Evolutionary conservation across 2,888 invertebrate genomes (phyloP), one percentile per base, ranked within the genome.

Genomic region (Habroteleia sp.): DNA sequence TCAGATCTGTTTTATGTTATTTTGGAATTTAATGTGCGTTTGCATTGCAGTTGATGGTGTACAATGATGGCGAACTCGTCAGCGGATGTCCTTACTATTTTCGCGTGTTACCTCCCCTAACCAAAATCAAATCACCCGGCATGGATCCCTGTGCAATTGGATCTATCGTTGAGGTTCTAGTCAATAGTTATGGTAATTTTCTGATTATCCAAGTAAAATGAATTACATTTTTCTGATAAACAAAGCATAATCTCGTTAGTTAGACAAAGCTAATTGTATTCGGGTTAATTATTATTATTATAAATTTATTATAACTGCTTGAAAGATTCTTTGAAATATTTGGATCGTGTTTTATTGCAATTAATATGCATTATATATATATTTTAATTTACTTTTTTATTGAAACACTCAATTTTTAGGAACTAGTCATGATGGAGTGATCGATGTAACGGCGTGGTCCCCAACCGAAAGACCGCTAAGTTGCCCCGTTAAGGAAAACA

Each of bases 81-180:
- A 89, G 90, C 60, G 91, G 91, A 8, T 92, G 92, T 80, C 93
- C 93, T 2, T 88, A 95, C 85, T 95, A 95, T 89, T 96, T 98
- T 87, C 91, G 96, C 80, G 97, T 96, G 0, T 90, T 96, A 84
- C 97, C 97, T 17, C 93, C 96, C 72, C 89, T 96, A 79, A 93
- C 96, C 68, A 94, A 95, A 85, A 96, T 97, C 27, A 94, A 94
- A 69, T 95, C 95, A 7, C 96, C 97, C 0, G 97, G 97, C 50
- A 96, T 98, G 93, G 96, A 97, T 56, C 98, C 97, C 1, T 98
- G 97, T 89, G 96, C 97, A 13, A 92, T 97, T 42, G 98, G 97
- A 74, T 97, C 97, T 74, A 93, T 97, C 56, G 97, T 98, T 0
- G 98, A 98, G 92, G 97, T 98, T 79, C 92, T 97, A 89, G 95